These are phyloP conservation scores for Columbina picui DNA, from an alignment of 2,113 vertebrate genomes.

Conservation along the genomic window DNA sequence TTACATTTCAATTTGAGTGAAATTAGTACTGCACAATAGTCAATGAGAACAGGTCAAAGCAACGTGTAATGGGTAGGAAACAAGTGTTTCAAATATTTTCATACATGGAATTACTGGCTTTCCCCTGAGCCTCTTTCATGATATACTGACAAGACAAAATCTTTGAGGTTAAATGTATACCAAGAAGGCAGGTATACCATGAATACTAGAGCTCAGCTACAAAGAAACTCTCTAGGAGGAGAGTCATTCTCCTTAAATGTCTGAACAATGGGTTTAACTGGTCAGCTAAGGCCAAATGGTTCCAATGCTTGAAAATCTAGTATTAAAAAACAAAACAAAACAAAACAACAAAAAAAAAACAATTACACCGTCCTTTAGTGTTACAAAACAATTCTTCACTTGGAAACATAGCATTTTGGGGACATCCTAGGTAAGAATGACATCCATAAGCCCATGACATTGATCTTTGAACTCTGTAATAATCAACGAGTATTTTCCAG, in stretches of 20 bases:
- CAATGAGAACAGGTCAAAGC: background rate
- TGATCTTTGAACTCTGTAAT: background rate
- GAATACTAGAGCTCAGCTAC: conserved; percentile 60
- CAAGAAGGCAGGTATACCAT: conserved; percentile 47
- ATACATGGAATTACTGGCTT: background rate
- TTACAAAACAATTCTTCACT: conserved; percentile 28
- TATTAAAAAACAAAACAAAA: too few relatives aligned
- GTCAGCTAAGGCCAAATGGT: conserved; percentile 40
- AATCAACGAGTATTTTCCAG: background rate
- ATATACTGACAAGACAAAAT: conserved; percentile 9
- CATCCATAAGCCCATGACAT: background rate
- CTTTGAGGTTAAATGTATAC: background rate
- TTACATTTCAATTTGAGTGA: background rate
- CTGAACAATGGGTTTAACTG: conserved; percentile 64
- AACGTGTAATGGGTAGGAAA: background rate
- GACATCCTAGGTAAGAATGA: background rate
- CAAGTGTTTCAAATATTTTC: background rate
- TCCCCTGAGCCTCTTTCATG: conserved; percentile 30
- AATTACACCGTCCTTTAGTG: conserved; percentile 29
- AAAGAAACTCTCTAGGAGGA: conserved; percentile 47
- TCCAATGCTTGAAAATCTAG: conserved; percentile 65
- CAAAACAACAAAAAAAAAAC: conserved; percentile 27
- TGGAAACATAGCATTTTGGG: background rate
- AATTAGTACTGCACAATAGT: background rate
- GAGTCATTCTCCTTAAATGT: conserved; percentile 55